phyloP scores from a whole-genome alignment of 2,797 vertebrate species.

The Hydrolagus colliei region DNA sequence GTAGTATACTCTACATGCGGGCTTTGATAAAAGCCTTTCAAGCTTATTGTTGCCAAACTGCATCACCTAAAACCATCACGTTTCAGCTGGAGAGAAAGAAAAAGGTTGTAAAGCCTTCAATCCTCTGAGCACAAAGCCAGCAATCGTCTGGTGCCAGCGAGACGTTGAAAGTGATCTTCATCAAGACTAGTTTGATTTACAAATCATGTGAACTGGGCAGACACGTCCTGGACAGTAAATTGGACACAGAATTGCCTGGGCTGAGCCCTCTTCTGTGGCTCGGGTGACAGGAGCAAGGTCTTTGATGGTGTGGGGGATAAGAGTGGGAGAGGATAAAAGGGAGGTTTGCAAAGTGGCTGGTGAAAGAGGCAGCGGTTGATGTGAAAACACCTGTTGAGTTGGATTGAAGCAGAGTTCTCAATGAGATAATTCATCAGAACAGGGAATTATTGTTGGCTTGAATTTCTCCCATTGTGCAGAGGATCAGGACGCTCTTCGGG shows the following conservation, averaged over 20 bases:
- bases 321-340: slow-evolving; percentile 51
- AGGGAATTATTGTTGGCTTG: slow-evolving; percentile 52
- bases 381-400: slow-evolving; percentile 47
- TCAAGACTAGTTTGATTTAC: slow-evolving; percentile 48
- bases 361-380: slow-evolving; percentile 49
- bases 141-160: slow-evolving; percentile 50
- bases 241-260: slow-evolving; percentile 55
- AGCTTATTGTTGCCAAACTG: not conserved
- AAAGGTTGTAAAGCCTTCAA: slow-evolving; percentile 48
- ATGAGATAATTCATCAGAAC: slow-evolving; percentile 59
- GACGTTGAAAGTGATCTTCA: slow-evolving; percentile 56
- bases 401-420: slow-evolving; percentile 49
- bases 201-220: slow-evolving; percentile 62
- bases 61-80: slow-evolving; percentile 39
- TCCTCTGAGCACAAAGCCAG: slow-evolving; percentile 49
- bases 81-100: slow-evolving; percentile 47
- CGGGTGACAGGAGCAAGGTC: slow-evolving; percentile 53
- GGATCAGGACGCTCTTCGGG: too few relatives aligned
- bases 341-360: slow-evolving; percentile 48
- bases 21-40: not conserved
- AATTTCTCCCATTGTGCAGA: slow-evolving; percentile 39
- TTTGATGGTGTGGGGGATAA: slow-evolving; percentile 60
- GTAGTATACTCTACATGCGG: not conserved
- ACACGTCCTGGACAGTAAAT: slow-evolving; percentile 53
- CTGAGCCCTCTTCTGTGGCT: slow-evolving; percentile 62